Percentiles rank a stretch among this genome's conserved stretches.
Conservation (phyloP, 1,140 invertebrate genomes). For the Drosophila bocki region DNA sequence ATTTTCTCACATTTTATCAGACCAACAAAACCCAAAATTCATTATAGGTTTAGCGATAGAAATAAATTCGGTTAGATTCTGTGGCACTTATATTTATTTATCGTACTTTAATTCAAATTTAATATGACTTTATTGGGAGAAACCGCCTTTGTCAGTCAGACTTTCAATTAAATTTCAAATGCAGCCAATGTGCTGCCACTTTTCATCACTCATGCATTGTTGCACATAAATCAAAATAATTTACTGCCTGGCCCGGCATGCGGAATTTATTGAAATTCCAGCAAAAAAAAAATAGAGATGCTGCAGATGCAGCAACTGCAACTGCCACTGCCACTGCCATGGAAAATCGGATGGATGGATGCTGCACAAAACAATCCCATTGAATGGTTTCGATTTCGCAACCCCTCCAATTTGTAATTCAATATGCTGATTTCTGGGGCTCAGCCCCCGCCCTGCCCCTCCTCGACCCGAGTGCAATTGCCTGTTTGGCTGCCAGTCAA, state of each 20-base stretch:
- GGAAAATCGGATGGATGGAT: constrained; percentile 23
- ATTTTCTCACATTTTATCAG: neutral
- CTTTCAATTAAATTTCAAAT: constrained; percentile 54
- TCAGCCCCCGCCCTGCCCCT: neutral
- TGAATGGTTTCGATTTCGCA: constrained; percentile 35
- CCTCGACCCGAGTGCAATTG: neutral
- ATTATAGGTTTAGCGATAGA: neutral
- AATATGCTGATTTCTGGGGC: constrained; percentile 50
- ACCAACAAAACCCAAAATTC: neutral
- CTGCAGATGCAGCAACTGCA: constrained; percentile 4
- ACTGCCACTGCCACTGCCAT: constrained; percentile 8
- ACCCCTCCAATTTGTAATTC: constrained; percentile 50
- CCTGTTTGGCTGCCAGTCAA: constrained; percentile 55
- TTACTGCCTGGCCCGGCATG: constrained; percentile 42
- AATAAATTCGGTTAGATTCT: neutral
- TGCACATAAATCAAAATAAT: constrained; percentile 78
- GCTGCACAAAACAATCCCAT: constrained; percentile 36
- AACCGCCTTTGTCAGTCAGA: constrained; percentile 25
- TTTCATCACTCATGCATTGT: constrained; percentile 48
- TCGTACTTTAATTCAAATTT: neutral
- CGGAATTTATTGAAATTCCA: constrained; percentile 54
- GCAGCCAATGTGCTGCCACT: constrained; percentile 20
- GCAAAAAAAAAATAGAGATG: constrained; percentile 16
- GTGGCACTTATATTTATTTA: neutral
- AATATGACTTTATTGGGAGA: neutral